These are phyloP conservation scores for Apeltes quadracus DNA, from an alignment of 2,113 vertebrate genomes.

Conservation along the genomic window DNA sequence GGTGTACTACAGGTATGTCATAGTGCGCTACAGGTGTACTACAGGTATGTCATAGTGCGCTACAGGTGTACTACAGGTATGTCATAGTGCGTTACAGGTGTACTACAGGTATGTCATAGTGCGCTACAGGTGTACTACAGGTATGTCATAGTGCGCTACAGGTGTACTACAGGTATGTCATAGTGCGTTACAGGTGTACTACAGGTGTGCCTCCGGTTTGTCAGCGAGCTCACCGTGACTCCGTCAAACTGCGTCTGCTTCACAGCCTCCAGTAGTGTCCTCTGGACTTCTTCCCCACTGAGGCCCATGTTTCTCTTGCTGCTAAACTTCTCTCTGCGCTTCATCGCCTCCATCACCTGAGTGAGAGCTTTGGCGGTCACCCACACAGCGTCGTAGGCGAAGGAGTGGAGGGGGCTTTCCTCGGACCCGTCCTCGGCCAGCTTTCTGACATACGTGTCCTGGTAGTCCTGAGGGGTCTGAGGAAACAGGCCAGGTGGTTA, in stretches of 20 bases:
- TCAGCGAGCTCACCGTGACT: conserved; percentile 86
- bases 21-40: too few species aligned
- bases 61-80: background rate
- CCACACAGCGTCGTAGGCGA: conserved; percentile 94
- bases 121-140: background rate
- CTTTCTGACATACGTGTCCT: conserved; percentile 85
- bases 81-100: background rate
- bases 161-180: background rate
- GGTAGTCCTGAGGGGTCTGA: conserved; percentile 90
- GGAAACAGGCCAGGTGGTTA: background rate
- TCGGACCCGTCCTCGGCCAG: conserved; percentile 77
- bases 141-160: background rate
- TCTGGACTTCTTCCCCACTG: conserved; percentile 81
- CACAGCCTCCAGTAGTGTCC: conserved; percentile 88
- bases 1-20: too few species aligned
- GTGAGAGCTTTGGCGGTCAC: conserved; percentile 87
- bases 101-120: background rate
- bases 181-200: background rate
- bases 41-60: too few species aligned
- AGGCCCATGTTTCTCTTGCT: conserved; percentile 84
- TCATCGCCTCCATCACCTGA: conserved; percentile 84
- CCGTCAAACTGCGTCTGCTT: conserved; percentile 89
- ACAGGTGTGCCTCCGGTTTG: background rate
- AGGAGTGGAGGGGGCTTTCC: conserved; percentile 87
- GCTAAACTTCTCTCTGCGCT: conserved; percentile 79